Percentiles rank a stretch among this genome's conserved stretches.
Conservation (phyloP, 2,113 vertebrate species). For the Dolichallabes microphthalmus region DNA sequence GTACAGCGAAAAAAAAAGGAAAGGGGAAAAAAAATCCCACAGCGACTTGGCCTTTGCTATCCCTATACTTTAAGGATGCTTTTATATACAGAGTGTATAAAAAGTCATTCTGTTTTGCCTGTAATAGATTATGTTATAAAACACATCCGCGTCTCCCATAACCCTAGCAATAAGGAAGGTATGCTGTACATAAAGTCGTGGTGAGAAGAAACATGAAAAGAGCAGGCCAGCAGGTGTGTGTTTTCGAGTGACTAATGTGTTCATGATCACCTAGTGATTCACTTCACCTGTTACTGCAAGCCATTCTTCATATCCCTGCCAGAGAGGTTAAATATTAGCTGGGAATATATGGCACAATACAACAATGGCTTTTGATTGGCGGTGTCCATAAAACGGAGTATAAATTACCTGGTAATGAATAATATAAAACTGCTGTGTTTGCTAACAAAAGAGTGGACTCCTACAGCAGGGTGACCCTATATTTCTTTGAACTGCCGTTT, state of each 20-base stretch:
- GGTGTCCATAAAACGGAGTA: slow-evolving; percentile 55
- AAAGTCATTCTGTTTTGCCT: background rate
- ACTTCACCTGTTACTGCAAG: slow-evolving; percentile 48
- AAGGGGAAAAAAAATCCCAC: no score
- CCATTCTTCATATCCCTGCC: slow-evolving; percentile 47
- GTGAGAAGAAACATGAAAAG: slow-evolving; percentile 37
- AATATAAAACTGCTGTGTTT: slow-evolving; percentile 63
- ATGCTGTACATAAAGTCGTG: slow-evolving; percentile 30
- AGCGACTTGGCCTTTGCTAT: background rate
- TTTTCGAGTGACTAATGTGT: slow-evolving; percentile 55
- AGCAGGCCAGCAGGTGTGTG: slow-evolving; percentile 60
- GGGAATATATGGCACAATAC: slow-evolving; percentile 51
- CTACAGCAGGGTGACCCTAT: slow-evolving; percentile 43
- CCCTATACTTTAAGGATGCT: background rate
- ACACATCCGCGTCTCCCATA: background rate
- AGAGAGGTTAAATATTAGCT: slow-evolving; percentile 65
- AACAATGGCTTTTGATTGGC: slow-evolving; percentile 62
- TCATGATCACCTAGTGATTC: slow-evolving; percentile 58
- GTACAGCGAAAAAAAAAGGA: background rate
- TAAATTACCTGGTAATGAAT: slow-evolving; percentile 60
- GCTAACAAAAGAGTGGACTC: slow-evolving; percentile 51
- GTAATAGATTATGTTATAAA: background rate
- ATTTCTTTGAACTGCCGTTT: slow-evolving; percentile 64
- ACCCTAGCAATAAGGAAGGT: slow-evolving; percentile 9
- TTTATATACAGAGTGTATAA: background rate